Evolutionary conservation across 2,888 invertebrate species (phyloP), one percentile per base, ranked within the genome.

Genomic region (Cetonia aurata): DNA sequence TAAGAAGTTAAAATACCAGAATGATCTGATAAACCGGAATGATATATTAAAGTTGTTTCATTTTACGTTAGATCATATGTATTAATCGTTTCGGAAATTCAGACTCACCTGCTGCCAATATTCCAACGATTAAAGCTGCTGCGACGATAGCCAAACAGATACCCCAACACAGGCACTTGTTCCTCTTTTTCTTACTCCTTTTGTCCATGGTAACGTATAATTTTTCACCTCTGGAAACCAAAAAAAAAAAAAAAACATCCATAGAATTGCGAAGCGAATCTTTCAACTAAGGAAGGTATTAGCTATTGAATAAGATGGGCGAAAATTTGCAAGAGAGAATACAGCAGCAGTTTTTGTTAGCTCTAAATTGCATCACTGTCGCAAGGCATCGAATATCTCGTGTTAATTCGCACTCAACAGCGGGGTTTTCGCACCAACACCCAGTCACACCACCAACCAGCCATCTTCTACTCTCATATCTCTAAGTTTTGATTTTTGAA

Each of bases 141-240:
- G 89, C 88, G 17, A 92, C 87, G 59, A 92, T 85, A 25, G 90
- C 86, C 46, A 91, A 86, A 73, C 91, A 89, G 67, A 91, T 86
- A 33, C 89, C 88, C 92, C 93, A 93, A 82, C 92, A 92, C 19
- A 88, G 81, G 77, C 88, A 87, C 80, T 88, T 87, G 76, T 90
- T 89, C 80, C 91, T 90, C 69, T 89, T 88, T 79, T 90, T 90
- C 81, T 89, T 90, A 55, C 90, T 89, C 67, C 93, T 87, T 81
- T 93, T 93, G 83, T 93, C 93, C 80, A 92, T 92, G 12, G 93
- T 94, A 71, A 94, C 92, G 81, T 93, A 93, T 69, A 94, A 84
- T 82, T 94, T 94, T 84, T 94, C 93, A 69, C 93, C 93, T 84
- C 93, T 93, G 89, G 67, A 89, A 90, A 59, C 17, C 10, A 59